These are phyloP conservation scores for Oryzias woworae DNA, from an alignment of 2,113 vertebrate genomes.

Conservation along the genomic window DNA sequence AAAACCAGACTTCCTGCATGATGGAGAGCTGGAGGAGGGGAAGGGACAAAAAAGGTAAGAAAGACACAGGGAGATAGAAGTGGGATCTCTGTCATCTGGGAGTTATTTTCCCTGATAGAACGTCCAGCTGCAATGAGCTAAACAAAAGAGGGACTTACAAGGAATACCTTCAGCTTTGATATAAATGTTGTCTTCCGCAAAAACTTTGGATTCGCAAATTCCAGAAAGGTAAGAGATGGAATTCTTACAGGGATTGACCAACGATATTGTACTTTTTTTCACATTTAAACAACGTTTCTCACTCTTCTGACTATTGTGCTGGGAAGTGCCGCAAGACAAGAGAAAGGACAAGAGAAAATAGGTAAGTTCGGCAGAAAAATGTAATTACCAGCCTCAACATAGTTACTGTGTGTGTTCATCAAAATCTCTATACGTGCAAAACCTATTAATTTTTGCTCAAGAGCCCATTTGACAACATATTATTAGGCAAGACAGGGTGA, in stretches of 20 bases:
- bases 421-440: too few species aligned
- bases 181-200: background rate
- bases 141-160: background rate
- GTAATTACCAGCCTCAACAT: too few species aligned
- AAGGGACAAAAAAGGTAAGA: conserved; percentile 49
- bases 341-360: conserved; percentile 3
- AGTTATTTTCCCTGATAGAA: conserved; percentile 5
- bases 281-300: background rate
- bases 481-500: too few species aligned
- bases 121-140: conserved; percentile 2
- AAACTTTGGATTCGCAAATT: conserved; percentile 3
- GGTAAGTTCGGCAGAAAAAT: conserved; percentile 2
- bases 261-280: background rate
- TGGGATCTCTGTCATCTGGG: conserved; percentile 10
- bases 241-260: background rate
- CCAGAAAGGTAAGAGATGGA: conserved; percentile 3
- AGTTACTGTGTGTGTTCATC: too few species aligned
- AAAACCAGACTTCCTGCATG: conserved; percentile 67
- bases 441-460: too few species aligned
- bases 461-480: too few species aligned
- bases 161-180: background rate
- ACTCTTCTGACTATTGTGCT: background rate
- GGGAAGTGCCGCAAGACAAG: conserved; percentile 5
- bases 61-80: conserved; percentile 31
- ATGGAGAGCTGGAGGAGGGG: conserved; percentile 58